Conservation (phyloP, 2,113 vertebrate species). For the Ceyx margarethae region DNA sequence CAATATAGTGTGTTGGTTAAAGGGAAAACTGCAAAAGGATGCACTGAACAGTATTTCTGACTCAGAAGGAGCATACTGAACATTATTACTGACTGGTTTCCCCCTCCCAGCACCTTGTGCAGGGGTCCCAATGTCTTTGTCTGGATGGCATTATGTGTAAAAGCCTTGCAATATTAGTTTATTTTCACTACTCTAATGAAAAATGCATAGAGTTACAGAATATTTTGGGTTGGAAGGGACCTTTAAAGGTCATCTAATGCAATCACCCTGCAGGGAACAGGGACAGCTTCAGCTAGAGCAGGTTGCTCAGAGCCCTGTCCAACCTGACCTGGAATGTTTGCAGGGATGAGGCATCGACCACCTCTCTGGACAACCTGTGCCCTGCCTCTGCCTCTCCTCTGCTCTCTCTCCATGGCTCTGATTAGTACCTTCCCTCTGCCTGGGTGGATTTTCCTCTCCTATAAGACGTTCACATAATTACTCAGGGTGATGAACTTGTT, state of each 20-base stretch:
- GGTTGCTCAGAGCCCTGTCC: not conserved
- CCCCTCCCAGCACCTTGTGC: not conserved
- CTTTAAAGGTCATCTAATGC: not conserved
- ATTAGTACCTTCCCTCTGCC: not conserved
- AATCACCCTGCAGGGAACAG: not conserved
- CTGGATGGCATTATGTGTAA: not conserved
- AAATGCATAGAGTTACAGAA: not conserved
- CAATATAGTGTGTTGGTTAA: not conserved
- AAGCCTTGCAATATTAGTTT: not conserved
- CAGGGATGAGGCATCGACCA: not conserved
- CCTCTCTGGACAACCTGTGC: not conserved
- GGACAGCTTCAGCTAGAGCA: not conserved
- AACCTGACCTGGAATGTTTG: not conserved
- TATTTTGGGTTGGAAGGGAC: not conserved
- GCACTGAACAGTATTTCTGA: slow-evolving; percentile 42
- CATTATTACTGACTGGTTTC: not conserved
- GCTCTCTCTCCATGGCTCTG: not conserved
- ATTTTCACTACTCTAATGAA: not conserved
- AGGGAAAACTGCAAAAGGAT: slow-evolving; percentile 12
- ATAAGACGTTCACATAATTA: not conserved
- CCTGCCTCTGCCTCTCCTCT: not conserved
- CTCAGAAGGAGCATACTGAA: slow-evolving; percentile 47
- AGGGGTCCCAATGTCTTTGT: not conserved
- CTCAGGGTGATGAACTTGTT: not conserved
- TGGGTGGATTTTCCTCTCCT: not conserved